Evolutionary conservation across 1,140 invertebrate genomes (phyloP).

Genomic region (Drosophila navojoa): DNA sequence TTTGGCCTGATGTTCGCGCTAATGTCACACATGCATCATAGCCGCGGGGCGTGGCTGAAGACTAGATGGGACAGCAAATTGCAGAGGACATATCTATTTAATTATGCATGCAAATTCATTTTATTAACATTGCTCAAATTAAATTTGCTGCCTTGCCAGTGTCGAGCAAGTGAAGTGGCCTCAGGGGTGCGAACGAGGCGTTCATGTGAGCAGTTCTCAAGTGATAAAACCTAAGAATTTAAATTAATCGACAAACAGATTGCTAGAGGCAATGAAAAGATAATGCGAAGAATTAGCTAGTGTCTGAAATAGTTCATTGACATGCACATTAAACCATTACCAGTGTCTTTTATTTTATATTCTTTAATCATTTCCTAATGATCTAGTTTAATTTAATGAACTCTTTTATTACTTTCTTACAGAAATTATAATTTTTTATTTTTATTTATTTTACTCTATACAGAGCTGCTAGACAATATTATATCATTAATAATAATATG

Average conservation of each 20-base stretch:
- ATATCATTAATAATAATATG: no score
- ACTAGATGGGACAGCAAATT: not conserved
- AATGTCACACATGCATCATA: conserved; percentile 73
- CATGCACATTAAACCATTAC: no score
- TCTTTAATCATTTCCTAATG: no score
- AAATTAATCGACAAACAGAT: conserved; percentile 2
- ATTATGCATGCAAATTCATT: conserved; percentile 73
- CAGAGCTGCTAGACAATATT: no score
- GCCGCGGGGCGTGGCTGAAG: conserved; percentile 33
- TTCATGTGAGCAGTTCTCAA: conserved; percentile 5
- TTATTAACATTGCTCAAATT: conserved; percentile 68
- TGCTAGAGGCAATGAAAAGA: not conserved
- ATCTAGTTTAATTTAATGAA: no score
- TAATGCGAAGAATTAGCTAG: not conserved
- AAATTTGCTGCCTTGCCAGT: conserved; percentile 33
- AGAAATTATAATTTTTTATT: no score
- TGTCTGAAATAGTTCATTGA: no score
- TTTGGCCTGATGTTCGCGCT: conserved; percentile 51
- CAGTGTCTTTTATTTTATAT: no score
- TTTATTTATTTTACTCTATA: no score
- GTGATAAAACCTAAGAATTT: conserved; percentile 22
- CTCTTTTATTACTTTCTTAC: no score
- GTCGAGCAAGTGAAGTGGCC: not conserved
- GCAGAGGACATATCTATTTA: conserved; percentile 35
- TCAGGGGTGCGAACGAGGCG: not conserved